Evolutionary conservation across 2,888 invertebrate genomes (phyloP).

Genomic region (Macrostomum cliftonense): DNA sequence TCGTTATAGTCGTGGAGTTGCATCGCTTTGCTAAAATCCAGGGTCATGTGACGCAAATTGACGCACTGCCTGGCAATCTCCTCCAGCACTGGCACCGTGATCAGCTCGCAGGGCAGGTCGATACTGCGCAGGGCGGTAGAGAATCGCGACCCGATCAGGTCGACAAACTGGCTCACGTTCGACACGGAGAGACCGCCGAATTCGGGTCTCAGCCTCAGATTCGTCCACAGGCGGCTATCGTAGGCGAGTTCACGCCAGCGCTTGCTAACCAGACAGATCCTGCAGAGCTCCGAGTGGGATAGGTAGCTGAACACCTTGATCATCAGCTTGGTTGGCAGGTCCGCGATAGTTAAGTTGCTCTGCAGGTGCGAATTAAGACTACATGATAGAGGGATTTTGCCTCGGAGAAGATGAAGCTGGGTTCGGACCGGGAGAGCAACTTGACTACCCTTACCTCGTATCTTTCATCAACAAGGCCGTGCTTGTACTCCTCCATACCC

Average conservation of each 20-base stretch:
- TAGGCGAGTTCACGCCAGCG: conserved; percentile 88
- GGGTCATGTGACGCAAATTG: conserved; percentile 49
- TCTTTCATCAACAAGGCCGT: too few relatives aligned
- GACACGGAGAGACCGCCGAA: conserved; percentile 73
- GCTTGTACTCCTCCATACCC: too few relatives aligned
- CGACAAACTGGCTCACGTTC: conserved; percentile 64
- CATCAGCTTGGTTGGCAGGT: conserved; percentile 85
- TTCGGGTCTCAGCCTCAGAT: conserved; percentile 84
- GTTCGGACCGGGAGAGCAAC: too few relatives aligned
- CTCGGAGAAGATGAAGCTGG: too few relatives aligned
- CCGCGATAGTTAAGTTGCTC: conserved; percentile 65
- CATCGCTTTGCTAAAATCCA: conserved; percentile 85
- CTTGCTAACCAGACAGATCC: conserved; percentile 74
- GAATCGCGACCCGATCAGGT: conserved; percentile 51
- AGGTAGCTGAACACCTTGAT: conserved; percentile 81
- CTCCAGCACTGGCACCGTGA: conserved; percentile 84
- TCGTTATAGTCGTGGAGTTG: conserved; percentile 89
- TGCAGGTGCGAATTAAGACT: too few relatives aligned
- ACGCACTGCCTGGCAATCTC: conserved; percentile 67
- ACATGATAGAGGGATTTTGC: too few relatives aligned
- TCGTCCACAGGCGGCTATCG: conserved; percentile 80
- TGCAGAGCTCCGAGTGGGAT: conserved; percentile 75
- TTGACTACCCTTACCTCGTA: too few relatives aligned
- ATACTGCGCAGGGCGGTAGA: conserved; percentile 44
- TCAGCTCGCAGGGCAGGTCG: conserved; percentile 80